A percentile compares a stretch with the other conserved stretches of the same genome.
Evolutionary conservation across 2,113 vertebrate species (phyloP).

Genomic region (Cynoglossus semilaevis): DNA sequence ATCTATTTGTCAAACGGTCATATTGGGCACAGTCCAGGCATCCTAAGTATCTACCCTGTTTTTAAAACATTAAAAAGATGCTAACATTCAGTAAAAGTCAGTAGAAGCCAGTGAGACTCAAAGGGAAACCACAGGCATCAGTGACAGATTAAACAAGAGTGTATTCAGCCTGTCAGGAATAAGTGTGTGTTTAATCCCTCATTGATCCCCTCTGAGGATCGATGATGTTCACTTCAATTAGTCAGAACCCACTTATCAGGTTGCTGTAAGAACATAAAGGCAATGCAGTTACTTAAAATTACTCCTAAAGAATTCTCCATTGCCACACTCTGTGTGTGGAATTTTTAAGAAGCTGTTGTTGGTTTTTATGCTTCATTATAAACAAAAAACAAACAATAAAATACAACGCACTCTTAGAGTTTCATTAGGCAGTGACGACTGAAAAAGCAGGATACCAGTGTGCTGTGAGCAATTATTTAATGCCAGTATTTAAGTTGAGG

Average conservation of each 20-base stretch:
- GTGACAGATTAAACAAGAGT: constrained; percentile 10
- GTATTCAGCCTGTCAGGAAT: constrained; percentile 12
- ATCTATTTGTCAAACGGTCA: not conserved
- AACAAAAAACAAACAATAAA: too few species aligned
- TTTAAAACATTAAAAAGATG: not conserved
- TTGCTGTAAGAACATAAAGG: not conserved
- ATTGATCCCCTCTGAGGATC: constrained; percentile 9
- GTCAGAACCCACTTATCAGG: constrained; percentile 1
- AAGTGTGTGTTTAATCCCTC: constrained; percentile 11
- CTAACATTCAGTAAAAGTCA: not conserved
- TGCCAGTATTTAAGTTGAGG: too few species aligned
- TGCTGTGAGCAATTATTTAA: too few species aligned
- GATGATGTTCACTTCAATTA: constrained; percentile 20
- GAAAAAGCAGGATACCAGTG: too few species aligned
- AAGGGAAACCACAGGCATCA: not conserved
- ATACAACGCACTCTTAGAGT: too few species aligned
- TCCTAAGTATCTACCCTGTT: not conserved
- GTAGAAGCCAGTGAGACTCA: constrained; percentile 1
- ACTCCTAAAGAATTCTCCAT: too few species aligned
- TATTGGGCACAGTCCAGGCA: constrained; percentile 18
- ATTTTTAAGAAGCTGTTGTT: too few species aligned
- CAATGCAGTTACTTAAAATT: not conserved
- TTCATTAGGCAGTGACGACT: too few species aligned
- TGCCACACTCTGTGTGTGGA: too few species aligned
- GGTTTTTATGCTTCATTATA: too few species aligned